Base-by-base conservation (phyloP, 2,113 vertebrate species). In the Saguinus midas region DNA sequence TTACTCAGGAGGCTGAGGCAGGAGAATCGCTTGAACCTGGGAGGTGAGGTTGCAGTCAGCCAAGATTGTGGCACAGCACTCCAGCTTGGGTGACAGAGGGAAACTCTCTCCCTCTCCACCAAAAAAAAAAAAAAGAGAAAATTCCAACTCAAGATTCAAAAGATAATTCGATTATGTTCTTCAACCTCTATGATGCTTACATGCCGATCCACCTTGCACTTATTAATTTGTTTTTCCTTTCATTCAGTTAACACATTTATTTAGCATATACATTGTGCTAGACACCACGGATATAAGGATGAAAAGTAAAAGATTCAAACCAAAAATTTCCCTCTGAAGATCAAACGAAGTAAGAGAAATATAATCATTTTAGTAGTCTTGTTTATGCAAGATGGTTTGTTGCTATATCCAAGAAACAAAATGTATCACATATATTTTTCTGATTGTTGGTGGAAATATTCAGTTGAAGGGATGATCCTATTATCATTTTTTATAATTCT, bases 341-440 rank as follows among this genome's bases (percentile, higher is more conserved):
- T 57, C 32, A 70, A 80, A 40, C 12, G 91, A 13, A 72, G 2
- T 82, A 80, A 93, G 80, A 97, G 17, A 96, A 96, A 86, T 12
- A 94, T 64, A 37, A 91, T 81, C 27, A 86, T 95, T 96, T 64
- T 83, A 91, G 45, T 94, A 86, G 50, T 57, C 25, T 93, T 32
- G 79, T 87, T 89, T 96, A 79, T 87, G n/a, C 40, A 55, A 83
- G 75, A 76, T 92, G 83, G 68, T 91, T 3, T 57, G 91, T 37
- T 86, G 23, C 20, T 66, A 32, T 95, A 76, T 82, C 43, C 7
- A 96, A 94, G 45, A 96, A 96, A 88, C 64, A 95, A 92, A 94
- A 57, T 85, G 87, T 93, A 70, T 87, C 58, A 70, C 50, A 16
- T 72, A 27, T 87, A 66, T 86, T 84, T 83, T 61, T 57, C 48